Base-by-base conservation (phyloP, 2,888 invertebrate genomes). In the Apamea anceps region DNA sequence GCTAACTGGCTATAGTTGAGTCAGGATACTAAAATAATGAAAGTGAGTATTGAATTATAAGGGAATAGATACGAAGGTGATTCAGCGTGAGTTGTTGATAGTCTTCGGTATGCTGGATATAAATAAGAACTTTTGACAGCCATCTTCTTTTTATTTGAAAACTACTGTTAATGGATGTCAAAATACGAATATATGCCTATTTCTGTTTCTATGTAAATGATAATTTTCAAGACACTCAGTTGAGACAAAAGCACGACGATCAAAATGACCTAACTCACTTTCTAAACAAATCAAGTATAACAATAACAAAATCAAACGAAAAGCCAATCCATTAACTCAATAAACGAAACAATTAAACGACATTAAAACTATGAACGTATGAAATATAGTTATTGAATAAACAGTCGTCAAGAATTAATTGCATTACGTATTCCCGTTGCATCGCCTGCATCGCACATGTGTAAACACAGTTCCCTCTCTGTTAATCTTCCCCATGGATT, bases 401-500 rank as follows among this genome's bases (percentile, higher is more conserved):
- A 93, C 92, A 93, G 88, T 90, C 88, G 90, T 91, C 90, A 91
- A 90, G 91, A 93, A 95, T 95, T 95, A 94, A 96, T 96, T 94
- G 94, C 94, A 95, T 94, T 95, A 94, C 92, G 92, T 92, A 91
- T 92, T 92, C 91, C 86, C 88, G 83, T 74, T 84, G 87, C 86
- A 77, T 79, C 79, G 86, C 81, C 81, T 87, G 92, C 91, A 89
- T 88, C 83, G 90, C 85, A 94, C 94, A 94, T 95, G 95, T 94
- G 95, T 94, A 95, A 94, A 95, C 93, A 95, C 89, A 84, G 88
- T 88, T 90, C 93, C 93, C 94, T 93, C 91, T 90, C 91, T 90
- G 91, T 92, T 94, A 93, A 95, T 94, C 94, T 94, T 94, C 95
- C 95, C 93, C 91, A 91, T 90, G 94, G 96, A 96, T 96, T 96